A percentile compares a stretch with the other conserved stretches of the same genome.
These are phyloP conservation scores for Proales similis DNA, from an alignment of 1,140 invertebrate genomes.

Conservation along the genomic window DNA sequence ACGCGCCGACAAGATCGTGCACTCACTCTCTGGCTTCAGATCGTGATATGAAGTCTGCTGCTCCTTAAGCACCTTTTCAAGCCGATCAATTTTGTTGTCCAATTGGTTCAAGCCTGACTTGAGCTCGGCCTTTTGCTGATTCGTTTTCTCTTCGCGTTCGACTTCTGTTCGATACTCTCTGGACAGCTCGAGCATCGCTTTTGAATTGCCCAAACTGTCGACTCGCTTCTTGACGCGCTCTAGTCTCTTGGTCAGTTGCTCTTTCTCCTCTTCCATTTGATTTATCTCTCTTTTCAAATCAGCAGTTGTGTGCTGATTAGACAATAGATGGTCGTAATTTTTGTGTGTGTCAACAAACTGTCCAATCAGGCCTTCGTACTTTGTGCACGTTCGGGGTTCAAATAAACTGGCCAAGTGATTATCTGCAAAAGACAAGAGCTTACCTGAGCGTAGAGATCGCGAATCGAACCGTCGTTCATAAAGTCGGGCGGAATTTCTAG, in stretches of 20 bases:
- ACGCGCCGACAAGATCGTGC: background rate
- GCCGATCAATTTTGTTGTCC: conserved; percentile 56
- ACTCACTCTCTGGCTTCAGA: conserved; percentile 57
- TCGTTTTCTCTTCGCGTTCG: conserved; percentile 64
- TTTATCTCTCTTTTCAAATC: conserved; percentile 64
- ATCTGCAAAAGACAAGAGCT: conserved; percentile 2
- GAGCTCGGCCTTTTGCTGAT: conserved; percentile 60
- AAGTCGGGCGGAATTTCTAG: conserved; percentile 74
- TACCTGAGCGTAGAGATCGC: conserved; percentile 63
- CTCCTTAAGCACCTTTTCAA: conserved; percentile 59
- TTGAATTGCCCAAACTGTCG: conserved; percentile 55
- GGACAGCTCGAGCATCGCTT: conserved; percentile 61
- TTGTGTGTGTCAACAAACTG: conserved; percentile 74
- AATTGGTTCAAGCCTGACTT: conserved; percentile 54
- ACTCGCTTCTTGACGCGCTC: conserved; percentile 62
- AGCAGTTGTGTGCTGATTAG: conserved; percentile 57
- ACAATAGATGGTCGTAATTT: conserved; percentile 62
- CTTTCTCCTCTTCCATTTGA: conserved; percentile 76
- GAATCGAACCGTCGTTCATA: conserved; percentile 66
- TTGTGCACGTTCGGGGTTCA: background rate
- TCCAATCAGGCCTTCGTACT: conserved; percentile 71
- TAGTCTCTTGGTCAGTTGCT: conserved; percentile 65
- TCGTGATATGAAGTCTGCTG: conserved; percentile 56
- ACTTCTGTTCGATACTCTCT: conserved; percentile 64
- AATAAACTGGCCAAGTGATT: background rate